These are phyloP conservation scores for Conopomorpha cramerella DNA, from an alignment of 1,140 invertebrate genomes.

Conservation along the genomic window DNA sequence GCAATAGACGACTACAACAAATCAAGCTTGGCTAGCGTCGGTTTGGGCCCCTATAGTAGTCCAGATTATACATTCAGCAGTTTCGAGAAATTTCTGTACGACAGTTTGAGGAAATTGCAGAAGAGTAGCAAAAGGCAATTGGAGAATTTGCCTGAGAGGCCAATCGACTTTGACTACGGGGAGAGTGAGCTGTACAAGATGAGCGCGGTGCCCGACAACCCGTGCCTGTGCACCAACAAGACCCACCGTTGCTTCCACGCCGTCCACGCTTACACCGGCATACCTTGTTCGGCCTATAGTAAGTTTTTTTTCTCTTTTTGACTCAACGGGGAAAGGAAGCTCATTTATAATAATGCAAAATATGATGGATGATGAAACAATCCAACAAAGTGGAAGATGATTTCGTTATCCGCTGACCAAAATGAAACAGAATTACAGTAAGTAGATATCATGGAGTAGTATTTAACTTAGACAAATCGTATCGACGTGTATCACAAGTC, in stretches of 20 bases:
- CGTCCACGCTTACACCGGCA: conserved; percentile 86
- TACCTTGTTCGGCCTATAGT: conserved; percentile 84
- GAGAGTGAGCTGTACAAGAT: conserved; percentile 55
- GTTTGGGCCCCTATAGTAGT: conserved; percentile 72
- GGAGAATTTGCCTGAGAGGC: conserved; percentile 64
- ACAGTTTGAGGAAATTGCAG: conserved; percentile 80
- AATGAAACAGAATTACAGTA: no score
- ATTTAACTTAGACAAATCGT: no score
- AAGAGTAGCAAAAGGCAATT: conserved; percentile 67
- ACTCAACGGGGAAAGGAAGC: no score
- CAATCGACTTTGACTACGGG: conserved; percentile 54
- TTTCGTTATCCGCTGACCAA: no score
- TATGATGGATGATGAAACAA: no score
- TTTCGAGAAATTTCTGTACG: conserved; percentile 92
- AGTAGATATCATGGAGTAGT: no score
- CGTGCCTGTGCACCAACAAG: conserved; percentile 76
- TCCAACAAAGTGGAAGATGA: no score
- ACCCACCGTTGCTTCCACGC: conserved; percentile 88
- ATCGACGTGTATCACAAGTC: no score
- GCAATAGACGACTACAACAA: conserved; percentile 80
- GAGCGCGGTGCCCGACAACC: conserved; percentile 60
- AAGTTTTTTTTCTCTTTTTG: conserved; percentile 46
- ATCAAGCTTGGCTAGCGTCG: conserved; percentile 70
- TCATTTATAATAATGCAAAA: no score
- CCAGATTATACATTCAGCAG: conserved; percentile 78